Evolutionary conservation across 2,888 invertebrate species (phyloP), one percentile per base, ranked within the genome.

Genomic region (Ophion ventricosus): DNA sequence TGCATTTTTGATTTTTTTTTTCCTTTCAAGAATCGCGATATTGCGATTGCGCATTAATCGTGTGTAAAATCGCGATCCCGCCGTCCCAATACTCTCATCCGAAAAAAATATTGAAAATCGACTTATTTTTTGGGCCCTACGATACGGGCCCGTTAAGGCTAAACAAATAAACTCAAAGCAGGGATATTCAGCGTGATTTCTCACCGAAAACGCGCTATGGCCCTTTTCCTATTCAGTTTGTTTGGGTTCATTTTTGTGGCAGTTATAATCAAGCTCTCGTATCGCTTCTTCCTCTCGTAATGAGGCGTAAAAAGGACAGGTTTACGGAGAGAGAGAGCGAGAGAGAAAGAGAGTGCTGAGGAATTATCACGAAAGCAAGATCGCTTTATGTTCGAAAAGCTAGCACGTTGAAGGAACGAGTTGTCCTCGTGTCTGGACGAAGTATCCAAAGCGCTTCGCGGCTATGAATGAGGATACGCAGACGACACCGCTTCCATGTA

Each of bases 301-400:
- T 4, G 14, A 14, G 49, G 17, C 49, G 17, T 17, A 4, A 14
- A 49, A 14, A 2, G 14, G 49, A 49, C 17, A 49, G 49, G 49
- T 49, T 49, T 49, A 14, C 17, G 2, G 14, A 14, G 49, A 17
- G 49, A 49, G 17, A 49, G 4, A 49, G 35, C 2, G 14, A 14
- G 49, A 17, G 49, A 49, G 17, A 49, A 14, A 49, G 35, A 35
- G 4, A 35, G 35, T 35, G 49, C 49, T 49, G 49, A 14, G 49
- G 25, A 54, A 69, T 69, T n/a, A 69, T 69, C 54, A n/a, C 26
- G 26, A 20, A 56, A 29, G 26, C 29, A 73, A 35, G 64, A 79
- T 40, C 11, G 57, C 59, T 59, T 59, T 20, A 40, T 59, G 40
- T 40, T 72, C 40, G 40, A 72, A 59, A 72, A 72, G 57, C 72